Evolutionary conservation across 2,797 vertebrate species (phyloP).

Genomic region (Gallirallus australis): DNA sequence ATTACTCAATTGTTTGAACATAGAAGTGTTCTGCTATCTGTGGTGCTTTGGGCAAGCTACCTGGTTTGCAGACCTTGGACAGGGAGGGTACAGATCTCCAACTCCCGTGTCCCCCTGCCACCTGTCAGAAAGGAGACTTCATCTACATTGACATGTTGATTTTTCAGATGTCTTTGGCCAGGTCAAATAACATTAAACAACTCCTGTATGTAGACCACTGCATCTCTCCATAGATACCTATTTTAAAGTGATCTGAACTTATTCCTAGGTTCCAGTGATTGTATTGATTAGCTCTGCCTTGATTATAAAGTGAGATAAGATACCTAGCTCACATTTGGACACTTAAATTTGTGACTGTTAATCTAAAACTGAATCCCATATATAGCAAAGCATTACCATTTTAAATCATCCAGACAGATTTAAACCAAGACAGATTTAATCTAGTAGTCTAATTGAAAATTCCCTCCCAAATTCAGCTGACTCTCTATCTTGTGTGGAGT

Average conservation of each 20-base stretch:
- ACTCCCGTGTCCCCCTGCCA: not conserved
- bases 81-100: not conserved
- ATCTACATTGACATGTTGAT: not conserved
- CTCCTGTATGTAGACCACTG: not conserved
- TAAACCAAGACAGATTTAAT: constrained; percentile 2
- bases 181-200: not conserved
- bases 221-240: not conserved
- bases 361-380: not conserved
- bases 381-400: not conserved
- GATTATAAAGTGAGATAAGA: not conserved
- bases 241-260: not conserved
- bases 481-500: not conserved
- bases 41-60: not conserved
- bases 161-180: not conserved
- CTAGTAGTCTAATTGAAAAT: not conserved
- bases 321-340: not conserved
- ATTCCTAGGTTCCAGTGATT: not conserved
- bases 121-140: not conserved
- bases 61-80: not conserved
- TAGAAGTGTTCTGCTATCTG: not conserved
- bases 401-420: not conserved
- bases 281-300: not conserved
- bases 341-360: not conserved
- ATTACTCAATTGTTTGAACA: not conserved
- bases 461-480: not conserved